These are phyloP conservation scores for Trinorchestia longiramus DNA, from an alignment of 1,140 invertebrate genomes.

Conservation along the genomic window DNA sequence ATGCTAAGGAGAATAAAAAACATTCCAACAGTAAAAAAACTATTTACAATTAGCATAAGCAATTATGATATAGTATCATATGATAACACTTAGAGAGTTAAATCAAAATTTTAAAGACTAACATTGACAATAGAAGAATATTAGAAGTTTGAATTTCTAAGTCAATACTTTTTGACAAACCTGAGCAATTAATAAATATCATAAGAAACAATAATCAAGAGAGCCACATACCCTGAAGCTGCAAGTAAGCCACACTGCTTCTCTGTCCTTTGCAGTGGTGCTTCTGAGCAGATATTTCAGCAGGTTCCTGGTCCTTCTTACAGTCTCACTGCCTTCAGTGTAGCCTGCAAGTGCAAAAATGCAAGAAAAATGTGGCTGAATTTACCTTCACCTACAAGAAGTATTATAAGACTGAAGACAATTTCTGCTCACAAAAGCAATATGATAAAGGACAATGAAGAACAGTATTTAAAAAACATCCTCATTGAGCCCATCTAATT, in stretches of 20 bases:
- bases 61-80: too few relatives aligned
- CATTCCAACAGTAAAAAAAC: too few relatives aligned
- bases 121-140: too few relatives aligned
- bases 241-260: background rate
- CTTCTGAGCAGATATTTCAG: background rate
- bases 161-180: background rate
- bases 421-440: background rate
- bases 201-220: background rate
- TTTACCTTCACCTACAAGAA: background rate
- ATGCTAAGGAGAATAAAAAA: too few relatives aligned
- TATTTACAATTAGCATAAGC: too few relatives aligned
- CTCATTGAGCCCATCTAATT: too few relatives aligned
- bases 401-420: background rate
- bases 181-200: background rate
- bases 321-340: background rate
- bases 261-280: conserved; percentile 14
- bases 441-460: background rate
- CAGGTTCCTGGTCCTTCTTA: background rate
- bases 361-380: background rate
- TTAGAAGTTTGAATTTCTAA: too few relatives aligned
- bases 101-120: too few relatives aligned
- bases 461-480: too few relatives aligned
- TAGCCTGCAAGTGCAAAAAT: conserved; percentile 10
- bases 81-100: too few relatives aligned
- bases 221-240: background rate